A percentile compares a stretch with the other conserved stretches of the same genome.
These are phyloP conservation scores for Papilio aristodemus DNA, from an alignment of 1,140 invertebrate genomes.

Conservation along the genomic window DNA sequence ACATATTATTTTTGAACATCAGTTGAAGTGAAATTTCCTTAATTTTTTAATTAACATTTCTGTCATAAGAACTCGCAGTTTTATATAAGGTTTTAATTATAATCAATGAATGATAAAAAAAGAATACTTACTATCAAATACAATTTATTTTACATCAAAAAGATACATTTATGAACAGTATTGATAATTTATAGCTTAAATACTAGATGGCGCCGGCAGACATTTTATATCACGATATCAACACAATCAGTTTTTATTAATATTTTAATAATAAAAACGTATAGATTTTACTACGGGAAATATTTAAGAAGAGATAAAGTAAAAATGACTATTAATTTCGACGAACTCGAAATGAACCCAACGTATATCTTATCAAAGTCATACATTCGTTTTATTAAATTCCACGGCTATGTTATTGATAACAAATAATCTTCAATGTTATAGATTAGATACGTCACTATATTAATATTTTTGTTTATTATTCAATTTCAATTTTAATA, in stretches of 20 bases:
- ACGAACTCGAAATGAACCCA: too few species aligned
- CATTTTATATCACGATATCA: neutral
- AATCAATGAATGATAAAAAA: too few species aligned
- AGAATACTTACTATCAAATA: too few species aligned
- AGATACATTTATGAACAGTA: neutral
- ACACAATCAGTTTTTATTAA: too few species aligned
- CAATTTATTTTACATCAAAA: too few species aligned
- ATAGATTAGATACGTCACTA: neutral
- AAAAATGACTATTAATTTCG: too few species aligned
- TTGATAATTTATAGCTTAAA: neutral
- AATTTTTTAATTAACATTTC: too few species aligned
- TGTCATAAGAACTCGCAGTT: too few species aligned
- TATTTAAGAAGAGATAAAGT: too few species aligned
- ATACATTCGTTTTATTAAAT: neutral
- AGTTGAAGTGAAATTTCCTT: too few species aligned
- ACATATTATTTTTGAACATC: too few species aligned
- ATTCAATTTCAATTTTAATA: conserved; percentile 2
- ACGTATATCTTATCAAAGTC: neutral
- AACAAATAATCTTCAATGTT: conserved; percentile 28
- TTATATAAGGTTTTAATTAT: too few species aligned
- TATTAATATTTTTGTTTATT: conserved; percentile 24
- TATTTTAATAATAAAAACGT: neutral
- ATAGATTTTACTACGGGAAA: neutral
- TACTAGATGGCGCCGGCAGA: neutral
- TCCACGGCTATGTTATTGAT: conserved; percentile 17